phyloP scores from a whole-genome alignment of 1,140 invertebrate species.

The Drosophila baimaii region DNA sequence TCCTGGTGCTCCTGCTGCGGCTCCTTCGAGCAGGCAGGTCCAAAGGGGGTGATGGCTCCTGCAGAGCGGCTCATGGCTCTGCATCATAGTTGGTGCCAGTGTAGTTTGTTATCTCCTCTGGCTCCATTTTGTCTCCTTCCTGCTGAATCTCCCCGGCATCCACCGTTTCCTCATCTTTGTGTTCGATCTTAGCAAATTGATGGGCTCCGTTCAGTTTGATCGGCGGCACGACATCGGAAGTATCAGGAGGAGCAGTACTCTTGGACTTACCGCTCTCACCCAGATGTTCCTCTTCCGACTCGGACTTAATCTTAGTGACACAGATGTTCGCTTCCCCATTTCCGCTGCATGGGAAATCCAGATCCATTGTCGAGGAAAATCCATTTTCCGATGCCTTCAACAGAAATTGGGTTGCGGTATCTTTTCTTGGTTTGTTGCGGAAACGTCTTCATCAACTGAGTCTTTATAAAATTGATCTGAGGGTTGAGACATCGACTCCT shows the following conservation, averaged over 20 bases:
- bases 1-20: conserved; percentile 30
- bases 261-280: conserved; percentile 5
- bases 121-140: background rate
- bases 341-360: conserved; percentile 28
- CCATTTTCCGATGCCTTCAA: conserved; percentile 26
- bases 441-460: background rate
- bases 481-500: no score
- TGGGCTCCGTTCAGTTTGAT: conserved; percentile 64
- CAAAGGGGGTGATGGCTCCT: background rate
- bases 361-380: conserved; percentile 44
- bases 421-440: background rate
- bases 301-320: conserved; percentile 54
- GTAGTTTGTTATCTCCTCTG: conserved; percentile 56
- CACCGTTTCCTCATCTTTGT: background rate
- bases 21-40: conserved; percentile 29
- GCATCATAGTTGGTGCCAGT: conserved; percentile 20
- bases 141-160: conserved; percentile 1
- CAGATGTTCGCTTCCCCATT: background rate
- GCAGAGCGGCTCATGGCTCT: conserved; percentile 4
- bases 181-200: conserved; percentile 1
- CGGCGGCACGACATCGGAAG: conserved; percentile 5
- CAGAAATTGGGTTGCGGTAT: background rate
- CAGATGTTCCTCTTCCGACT: conserved; percentile 41
- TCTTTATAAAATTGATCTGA: no score
- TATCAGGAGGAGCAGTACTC: background rate